These are phyloP conservation scores for Cheilosia vernalis DNA, from an alignment of 2,888 invertebrate genomes.

Conservation along the genomic window DNA sequence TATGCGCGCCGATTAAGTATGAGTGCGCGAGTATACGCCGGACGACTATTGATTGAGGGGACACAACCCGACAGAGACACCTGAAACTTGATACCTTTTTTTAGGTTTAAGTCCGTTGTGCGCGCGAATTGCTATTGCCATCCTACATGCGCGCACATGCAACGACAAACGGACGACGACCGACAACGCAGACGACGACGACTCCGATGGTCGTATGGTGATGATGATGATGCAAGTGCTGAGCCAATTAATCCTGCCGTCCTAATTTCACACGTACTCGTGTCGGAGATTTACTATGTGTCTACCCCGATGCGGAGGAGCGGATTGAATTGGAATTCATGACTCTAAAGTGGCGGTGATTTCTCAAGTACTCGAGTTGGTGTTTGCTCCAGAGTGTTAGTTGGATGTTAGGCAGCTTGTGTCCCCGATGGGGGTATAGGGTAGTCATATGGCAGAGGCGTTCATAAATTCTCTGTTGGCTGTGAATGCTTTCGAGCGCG, in stretches of 20 bases:
- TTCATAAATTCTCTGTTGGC: slow-evolving; percentile 56
- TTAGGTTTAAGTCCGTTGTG: slow-evolving; percentile 39
- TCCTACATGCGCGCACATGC: slow-evolving; percentile 48
- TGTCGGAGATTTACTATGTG: slow-evolving; percentile 62
- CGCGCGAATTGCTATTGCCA: slow-evolving; percentile 30
- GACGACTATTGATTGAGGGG: slow-evolving; percentile 64
- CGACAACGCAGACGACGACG: background rate
- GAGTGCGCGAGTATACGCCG: slow-evolving; percentile 4
- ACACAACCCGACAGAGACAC: slow-evolving; percentile 61
- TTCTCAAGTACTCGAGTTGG: slow-evolving; percentile 52
- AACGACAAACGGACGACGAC: slow-evolving; percentile 9
- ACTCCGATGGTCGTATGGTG: slow-evolving; percentile 22
- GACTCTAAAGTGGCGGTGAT: slow-evolving; percentile 71
- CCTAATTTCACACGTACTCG: slow-evolving; percentile 74
- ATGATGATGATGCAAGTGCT: slow-evolving; percentile 72
- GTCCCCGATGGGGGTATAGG: slow-evolving; percentile 20
- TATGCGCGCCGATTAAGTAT: slow-evolving; percentile 33
- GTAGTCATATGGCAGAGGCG: slow-evolving; percentile 36
- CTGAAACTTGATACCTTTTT: slow-evolving; percentile 69
- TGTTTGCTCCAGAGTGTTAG: slow-evolving; percentile 49
- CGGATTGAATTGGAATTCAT: slow-evolving; percentile 71
- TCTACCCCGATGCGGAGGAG: slow-evolving; percentile 51
- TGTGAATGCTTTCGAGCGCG: slow-evolving; percentile 42
- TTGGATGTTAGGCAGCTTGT: slow-evolving; percentile 42
- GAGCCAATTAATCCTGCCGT: slow-evolving; percentile 73